These are phyloP conservation scores for Cydia strobilella DNA, from an alignment of 1,140 invertebrate genomes.

Conservation along the genomic window DNA sequence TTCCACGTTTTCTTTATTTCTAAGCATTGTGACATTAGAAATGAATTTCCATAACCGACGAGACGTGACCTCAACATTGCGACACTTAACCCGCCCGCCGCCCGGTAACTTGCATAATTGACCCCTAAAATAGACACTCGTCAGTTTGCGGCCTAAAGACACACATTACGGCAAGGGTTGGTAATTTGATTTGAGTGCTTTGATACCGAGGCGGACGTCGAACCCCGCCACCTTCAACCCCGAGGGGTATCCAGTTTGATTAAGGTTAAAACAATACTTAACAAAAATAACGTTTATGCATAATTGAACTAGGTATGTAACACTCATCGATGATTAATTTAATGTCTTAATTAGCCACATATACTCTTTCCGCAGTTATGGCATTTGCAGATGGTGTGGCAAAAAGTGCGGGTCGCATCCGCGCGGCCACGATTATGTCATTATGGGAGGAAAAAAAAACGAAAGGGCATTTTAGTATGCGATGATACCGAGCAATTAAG, in stretches of 20 bases:
- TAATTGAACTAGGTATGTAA: not conserved
- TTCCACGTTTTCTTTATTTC: too few species aligned
- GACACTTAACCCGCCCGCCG: not conserved
- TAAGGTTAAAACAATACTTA: constrained; percentile 5
- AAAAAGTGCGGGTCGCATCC: constrained; percentile 46
- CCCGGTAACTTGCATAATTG: not conserved
- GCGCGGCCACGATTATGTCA: constrained; percentile 63
- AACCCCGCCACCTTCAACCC: not conserved
- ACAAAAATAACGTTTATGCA: not conserved
- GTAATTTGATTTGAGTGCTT: constrained; percentile 11
- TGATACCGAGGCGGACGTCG: not conserved
- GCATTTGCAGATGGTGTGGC: constrained; percentile 26
- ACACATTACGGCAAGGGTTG: constrained; percentile 10
- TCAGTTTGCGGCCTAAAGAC: constrained; percentile 15
- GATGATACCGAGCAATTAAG: constrained; percentile 73
- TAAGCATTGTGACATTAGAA: too few species aligned
- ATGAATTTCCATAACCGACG: too few species aligned
- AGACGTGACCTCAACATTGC: not conserved
- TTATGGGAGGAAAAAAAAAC: constrained; percentile 59
- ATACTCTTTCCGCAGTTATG: constrained; percentile 12
- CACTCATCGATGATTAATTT: constrained; percentile 13
- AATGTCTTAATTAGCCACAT: constrained; percentile 21
- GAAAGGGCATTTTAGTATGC: constrained; percentile 66
- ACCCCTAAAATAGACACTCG: not conserved
- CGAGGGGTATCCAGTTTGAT: not conserved